Evolutionary conservation across 2,888 invertebrate genomes (phyloP).

Genomic region (Tetanocera ferruginea): DNA sequence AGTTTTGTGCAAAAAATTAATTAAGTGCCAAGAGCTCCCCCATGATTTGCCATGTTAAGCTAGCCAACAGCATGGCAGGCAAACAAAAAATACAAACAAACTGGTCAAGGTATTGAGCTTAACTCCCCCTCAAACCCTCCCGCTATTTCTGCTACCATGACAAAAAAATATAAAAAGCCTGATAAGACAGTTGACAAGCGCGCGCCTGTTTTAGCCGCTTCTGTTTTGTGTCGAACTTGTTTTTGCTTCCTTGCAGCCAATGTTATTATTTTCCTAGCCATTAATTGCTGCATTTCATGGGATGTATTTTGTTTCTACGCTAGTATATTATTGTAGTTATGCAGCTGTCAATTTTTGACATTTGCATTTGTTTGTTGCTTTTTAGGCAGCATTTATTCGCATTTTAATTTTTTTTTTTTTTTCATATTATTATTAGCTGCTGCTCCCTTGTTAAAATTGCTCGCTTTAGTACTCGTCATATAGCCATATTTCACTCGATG

Average conservation of each 20-base stretch:
- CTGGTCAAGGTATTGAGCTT: too few relatives aligned
- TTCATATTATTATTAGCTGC: neutral
- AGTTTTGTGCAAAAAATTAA: slow-evolving; percentile 9
- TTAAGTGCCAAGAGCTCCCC: slow-evolving; percentile 17
- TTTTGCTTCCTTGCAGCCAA: neutral
- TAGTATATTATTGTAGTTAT: neutral
- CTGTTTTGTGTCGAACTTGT: neutral
- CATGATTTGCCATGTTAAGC: neutral
- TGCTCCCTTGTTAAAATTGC: neutral
- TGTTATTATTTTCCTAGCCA: neutral
- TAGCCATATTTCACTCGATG: too few relatives aligned
- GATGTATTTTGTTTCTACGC: neutral
- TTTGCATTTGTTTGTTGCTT: slow-evolving; percentile 7
- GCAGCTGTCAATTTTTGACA: slow-evolving; percentile 25
- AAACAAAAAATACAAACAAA: too few relatives aligned
- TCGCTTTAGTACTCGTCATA: neutral
- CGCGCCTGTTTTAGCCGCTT: neutral
- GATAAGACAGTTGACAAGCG: slow-evolving; percentile 24
- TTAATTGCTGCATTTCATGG: neutral
- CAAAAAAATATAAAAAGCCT: neutral
- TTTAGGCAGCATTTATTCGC: neutral
- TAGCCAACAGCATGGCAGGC: too few relatives aligned
- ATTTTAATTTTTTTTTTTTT: neutral
- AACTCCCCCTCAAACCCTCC: too few relatives aligned
- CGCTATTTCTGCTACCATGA: too few relatives aligned